Base-by-base conservation (phyloP, 2,888 invertebrate species). In the Drosophila helvetica region DNA sequence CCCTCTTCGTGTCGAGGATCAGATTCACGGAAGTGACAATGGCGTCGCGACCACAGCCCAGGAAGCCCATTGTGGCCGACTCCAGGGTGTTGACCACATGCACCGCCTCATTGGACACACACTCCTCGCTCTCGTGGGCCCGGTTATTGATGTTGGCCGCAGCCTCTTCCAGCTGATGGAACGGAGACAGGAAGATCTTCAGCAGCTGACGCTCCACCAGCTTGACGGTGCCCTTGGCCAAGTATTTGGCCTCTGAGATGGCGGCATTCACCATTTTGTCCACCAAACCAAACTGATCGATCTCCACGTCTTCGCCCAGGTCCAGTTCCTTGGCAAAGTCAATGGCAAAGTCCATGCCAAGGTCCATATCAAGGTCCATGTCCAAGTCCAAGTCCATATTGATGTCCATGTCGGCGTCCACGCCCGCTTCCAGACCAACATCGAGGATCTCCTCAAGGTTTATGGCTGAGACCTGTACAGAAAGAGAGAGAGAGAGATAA, bases 191-290 rank as follows among this genome's bases (percentile, higher is more conserved):
- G 43, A 74, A 58, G 43, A 74, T 74, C 47, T 69, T 62, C 17
- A 77, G 15, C 15, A 74, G 45, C 47, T 74, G 76, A 12, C 50
- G 76, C 58, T 70, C 70, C 9, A 62, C 30, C 25, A 56, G 12
- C 25, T 5, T 30, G 2, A 70, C 22, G 9, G 69, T 69, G 1
- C 45, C 47, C 22, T 15, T 12, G 43, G 22, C 74, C 47, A 74
- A 12, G 0, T 22, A 53, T 10, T 62, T 58, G 2, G 61, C 46
- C 27, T 61, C 53, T 42, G 53, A 38, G 8, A 73, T 48, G 12
- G 75, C 17, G 1, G 38, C 17, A 30, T 47, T 9, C 2, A 51
- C 25, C 53, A 75, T 33, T 9, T 27, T 22, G 10, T 68, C 10
- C 9, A 46, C 6, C 15, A 75, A 38, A 30, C 15, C 48, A n/a